A percentile compares a stretch with the other conserved stretches of the same genome.
Conservation (phyloP, 2,797 vertebrate species). For the Rhinella marina region DNA sequence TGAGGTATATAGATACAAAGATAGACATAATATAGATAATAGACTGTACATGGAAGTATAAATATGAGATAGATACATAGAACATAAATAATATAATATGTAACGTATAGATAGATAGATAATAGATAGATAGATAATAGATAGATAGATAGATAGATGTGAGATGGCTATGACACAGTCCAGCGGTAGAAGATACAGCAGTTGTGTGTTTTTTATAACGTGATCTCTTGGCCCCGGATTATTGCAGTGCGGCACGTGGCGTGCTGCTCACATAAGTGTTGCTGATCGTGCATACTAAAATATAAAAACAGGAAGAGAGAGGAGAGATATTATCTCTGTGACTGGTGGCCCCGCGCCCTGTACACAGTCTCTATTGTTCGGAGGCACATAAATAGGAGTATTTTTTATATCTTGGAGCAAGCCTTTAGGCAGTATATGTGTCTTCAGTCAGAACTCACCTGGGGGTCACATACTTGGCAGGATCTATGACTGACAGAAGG, state of each 20-base stretch:
- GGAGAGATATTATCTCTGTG: conserved; percentile 19
- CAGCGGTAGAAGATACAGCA: too few species aligned
- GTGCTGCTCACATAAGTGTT: background rate
- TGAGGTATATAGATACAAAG: background rate
- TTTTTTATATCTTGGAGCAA: background rate
- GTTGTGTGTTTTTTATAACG: background rate
- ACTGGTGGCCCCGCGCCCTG: conserved; percentile 13
- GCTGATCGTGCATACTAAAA: conserved; percentile 37
- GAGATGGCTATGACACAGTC: too few species aligned
- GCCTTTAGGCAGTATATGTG: background rate
- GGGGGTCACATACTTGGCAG: background rate
- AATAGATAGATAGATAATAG: too few species aligned
- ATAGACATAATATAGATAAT: background rate
- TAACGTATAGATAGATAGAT: too few species aligned
- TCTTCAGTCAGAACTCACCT: background rate
- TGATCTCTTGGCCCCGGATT: background rate
- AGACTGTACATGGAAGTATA: background rate
- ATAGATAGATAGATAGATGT: too few species aligned
- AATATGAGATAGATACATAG: too few species aligned
- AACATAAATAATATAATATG: too few species aligned
- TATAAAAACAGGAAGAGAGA: conserved; percentile 41
- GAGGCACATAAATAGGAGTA: background rate
- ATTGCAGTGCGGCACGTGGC: background rate
- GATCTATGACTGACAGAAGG: background rate
- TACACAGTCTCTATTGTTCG: conserved; percentile 16